Base-by-base conservation (phyloP, 2,113 vertebrate species). In the Hyaena hyaena region DNA sequence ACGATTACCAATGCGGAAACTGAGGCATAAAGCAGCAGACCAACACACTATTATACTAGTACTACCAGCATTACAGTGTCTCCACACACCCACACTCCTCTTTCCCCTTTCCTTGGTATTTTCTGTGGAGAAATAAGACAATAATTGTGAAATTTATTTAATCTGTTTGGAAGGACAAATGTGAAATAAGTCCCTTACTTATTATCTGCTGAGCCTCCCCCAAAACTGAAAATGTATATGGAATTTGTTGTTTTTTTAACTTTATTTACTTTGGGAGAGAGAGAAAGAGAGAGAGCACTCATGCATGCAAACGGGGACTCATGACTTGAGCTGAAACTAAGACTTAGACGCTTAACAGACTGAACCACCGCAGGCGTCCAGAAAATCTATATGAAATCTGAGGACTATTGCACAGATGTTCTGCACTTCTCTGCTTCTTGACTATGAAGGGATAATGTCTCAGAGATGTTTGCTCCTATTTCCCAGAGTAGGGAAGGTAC, bases 51-150 rank as follows among this genome's bases (percentile, higher is more conserved):
- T 65, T 26, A 58, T 6, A 58, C 55, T 58, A 21, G 16, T 55
- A 58, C 5, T 58, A 58, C 17, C 23, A 19, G 2, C 21, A 23
- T 61, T 61, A 16, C 15, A 71, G 16, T 24, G 2, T 69, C 31
- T 12, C 24, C 0, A 68, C 19, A 1, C 28, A 33, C 65, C 19
- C 55, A 55, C 7, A 11, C 2, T 65, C 9, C 4, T 28, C 23
- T 79, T 79, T 33, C 26, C 9, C 39, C 10, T 55, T 80, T 31
- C 39, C 53, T n/a, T 89, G 61, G 24, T 50, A 93, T 85, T 50
- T 73, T 85, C 31, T 89, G 10, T 94, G 28, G 28, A 73, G 85
- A 93, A 83, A 89, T 84, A 53, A 88, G 86, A 55, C 61, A 53
- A 39, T 65, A 86, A 50, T 71, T 93, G 39, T 94, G 53, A 93